phyloP scores from a whole-genome alignment of 2,888 invertebrate genomes.

The Conomelus anceps region DNA sequence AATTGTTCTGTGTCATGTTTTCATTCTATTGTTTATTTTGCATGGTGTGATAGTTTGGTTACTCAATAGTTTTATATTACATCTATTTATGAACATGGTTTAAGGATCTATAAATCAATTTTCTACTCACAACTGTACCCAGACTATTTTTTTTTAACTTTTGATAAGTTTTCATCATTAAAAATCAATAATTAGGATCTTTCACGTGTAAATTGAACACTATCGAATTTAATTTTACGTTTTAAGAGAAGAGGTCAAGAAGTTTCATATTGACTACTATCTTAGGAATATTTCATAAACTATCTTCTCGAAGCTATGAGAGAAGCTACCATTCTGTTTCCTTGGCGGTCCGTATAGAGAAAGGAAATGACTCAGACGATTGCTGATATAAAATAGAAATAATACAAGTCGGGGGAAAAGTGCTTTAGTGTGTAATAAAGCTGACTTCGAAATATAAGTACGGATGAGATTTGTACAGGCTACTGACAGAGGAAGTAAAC shows the following conservation, averaged over 20 bases:
- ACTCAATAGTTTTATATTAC: no score
- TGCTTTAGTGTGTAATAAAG: conserved; percentile 4
- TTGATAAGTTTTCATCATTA: no score
- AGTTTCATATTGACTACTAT: not conserved
- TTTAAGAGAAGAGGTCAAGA: not conserved
- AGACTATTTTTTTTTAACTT: no score
- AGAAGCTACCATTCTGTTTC: no score
- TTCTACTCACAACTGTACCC: no score
- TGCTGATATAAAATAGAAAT: not conserved
- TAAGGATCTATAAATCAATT: no score
- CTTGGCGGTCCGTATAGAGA: not conserved
- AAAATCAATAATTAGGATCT: no score
- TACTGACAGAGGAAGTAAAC: not conserved
- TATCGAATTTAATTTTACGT: not conserved
- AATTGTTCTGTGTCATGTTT: no score
- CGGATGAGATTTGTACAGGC: not conserved
- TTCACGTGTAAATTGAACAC: not conserved
- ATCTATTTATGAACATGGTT: no score
- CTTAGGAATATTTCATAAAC: not conserved
- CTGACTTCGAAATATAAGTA: conserved; percentile 8
- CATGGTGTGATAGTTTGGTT: no score
- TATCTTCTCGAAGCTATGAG: not conserved
- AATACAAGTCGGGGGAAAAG: not conserved
- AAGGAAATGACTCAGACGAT: not conserved
- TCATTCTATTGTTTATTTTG: no score